These are phyloP conservation scores for Eretmochelys imbricata DNA, from an alignment of 2,113 vertebrate genomes.

Conservation along the genomic window DNA sequence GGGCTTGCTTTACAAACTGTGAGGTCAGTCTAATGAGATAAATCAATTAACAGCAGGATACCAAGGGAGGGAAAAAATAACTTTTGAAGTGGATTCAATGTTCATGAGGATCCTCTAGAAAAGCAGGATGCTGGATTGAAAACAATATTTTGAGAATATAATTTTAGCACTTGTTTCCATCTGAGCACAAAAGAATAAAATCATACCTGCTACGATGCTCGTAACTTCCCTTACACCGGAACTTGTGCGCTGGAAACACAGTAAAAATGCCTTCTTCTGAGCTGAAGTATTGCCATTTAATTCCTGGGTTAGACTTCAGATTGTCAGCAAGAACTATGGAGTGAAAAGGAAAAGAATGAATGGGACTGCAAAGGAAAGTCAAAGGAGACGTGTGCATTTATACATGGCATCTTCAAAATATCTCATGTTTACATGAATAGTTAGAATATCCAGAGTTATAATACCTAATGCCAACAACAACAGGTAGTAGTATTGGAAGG, in stretches of 20 bases:
- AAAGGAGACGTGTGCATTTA: neutral
- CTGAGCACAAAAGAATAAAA: fast-evolving
- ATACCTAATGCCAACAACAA: neutral
- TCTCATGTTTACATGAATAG: fast-evolving
- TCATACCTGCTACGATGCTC: constrained; percentile 96
- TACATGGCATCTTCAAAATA: neutral
- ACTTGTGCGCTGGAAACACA: constrained; percentile 97
- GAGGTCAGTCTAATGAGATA: too few species aligned
- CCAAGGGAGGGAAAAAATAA: too few species aligned
- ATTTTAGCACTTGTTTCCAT: fast-evolving
- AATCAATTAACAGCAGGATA: too few species aligned
- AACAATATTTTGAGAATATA: neutral
- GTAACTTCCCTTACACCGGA: constrained; percentile 95
- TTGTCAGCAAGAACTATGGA: constrained; percentile 94
- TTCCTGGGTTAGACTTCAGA: constrained; percentile 97
- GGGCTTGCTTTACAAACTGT: too few species aligned
- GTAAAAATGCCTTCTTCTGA: constrained; percentile 99
- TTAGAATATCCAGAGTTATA: neutral
- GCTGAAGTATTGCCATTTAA: constrained; percentile 99
- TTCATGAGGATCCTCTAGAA: neutral
- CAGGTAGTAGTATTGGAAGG: neutral
- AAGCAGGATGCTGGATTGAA: neutral
- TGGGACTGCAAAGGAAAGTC: neutral
- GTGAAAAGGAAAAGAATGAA: neutral
- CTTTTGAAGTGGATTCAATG: neutral